phyloP scores from a whole-genome alignment of 1,140 invertebrate genomes.

The Chironomus tepperi region DNA sequence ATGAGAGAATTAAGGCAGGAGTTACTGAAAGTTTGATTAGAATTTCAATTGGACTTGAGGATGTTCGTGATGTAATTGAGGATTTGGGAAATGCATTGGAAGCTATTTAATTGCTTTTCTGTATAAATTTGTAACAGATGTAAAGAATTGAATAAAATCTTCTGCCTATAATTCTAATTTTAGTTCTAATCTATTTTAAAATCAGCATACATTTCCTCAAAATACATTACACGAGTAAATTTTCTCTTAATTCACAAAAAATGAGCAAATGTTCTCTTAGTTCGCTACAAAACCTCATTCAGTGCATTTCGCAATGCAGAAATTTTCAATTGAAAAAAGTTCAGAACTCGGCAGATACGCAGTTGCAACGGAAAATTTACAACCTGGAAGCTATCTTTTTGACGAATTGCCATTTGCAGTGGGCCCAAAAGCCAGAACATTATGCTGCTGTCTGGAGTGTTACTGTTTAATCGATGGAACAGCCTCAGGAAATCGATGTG shows the following conservation, averaged over 20 bases:
- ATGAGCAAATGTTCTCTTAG: not conserved
- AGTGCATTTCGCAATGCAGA: not conserved
- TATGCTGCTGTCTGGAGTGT: conserved; percentile 65
- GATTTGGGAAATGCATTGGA: conserved; percentile 50
- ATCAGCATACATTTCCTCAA: not conserved
- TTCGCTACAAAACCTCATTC: not conserved
- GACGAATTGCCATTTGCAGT: conserved; percentile 61
- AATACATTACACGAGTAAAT: not conserved
- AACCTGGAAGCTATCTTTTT: conserved; percentile 61
- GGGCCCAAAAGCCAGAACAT: conserved; percentile 60
- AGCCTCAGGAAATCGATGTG: conserved; percentile 47
- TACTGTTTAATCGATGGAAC: conserved; percentile 48
- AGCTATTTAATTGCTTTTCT: not conserved
- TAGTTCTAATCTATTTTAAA: too few relatives aligned
- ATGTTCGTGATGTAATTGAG: conserved; percentile 47
- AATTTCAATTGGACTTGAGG: conserved; percentile 56
- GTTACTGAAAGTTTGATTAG: conserved; percentile 52
- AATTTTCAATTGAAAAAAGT: not conserved
- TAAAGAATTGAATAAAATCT: too few relatives aligned
- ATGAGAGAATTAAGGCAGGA: conserved; percentile 45
- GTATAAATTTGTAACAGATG: too few relatives aligned
- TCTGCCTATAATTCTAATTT: too few relatives aligned
- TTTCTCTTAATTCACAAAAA: not conserved
- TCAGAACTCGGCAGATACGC: conserved; percentile 54
- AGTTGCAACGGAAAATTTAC: conserved; percentile 52